These are phyloP conservation scores for Microtus californicus DNA, from an alignment of 2,797 vertebrate species.

Conservation along the genomic window DNA sequence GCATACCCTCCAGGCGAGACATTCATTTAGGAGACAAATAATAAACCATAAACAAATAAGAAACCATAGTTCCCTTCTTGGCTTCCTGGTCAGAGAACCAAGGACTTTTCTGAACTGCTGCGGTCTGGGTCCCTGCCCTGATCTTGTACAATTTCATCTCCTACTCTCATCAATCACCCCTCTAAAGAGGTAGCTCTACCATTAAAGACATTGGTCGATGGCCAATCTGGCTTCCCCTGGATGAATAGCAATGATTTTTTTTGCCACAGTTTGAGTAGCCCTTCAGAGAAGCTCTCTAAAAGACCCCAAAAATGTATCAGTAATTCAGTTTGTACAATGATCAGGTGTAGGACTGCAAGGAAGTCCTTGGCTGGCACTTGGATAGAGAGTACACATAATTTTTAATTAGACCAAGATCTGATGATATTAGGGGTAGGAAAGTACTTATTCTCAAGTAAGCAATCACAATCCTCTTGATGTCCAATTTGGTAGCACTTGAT, in stretches of 20 bases:
- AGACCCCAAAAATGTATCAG: neutral
- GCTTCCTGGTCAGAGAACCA: neutral
- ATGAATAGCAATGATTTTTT: too few relatives aligned
- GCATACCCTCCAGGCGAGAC: neutral
- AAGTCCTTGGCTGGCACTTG: neutral
- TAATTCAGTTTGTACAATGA: neutral
- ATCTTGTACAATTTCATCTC: neutral
- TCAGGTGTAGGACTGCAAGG: neutral
- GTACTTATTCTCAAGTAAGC: neutral
- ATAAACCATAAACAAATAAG: too few relatives aligned
- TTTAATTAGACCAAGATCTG: neutral
- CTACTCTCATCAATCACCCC: neutral
- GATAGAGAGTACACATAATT: neutral
- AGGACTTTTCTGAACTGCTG: neutral
- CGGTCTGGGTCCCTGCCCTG: neutral
- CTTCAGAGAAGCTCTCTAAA: neutral
- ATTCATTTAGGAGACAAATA: neutral
- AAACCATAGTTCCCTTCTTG: neutral
- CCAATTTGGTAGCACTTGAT: conserved; percentile 24
- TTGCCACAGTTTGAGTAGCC: neutral
- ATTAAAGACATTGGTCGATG: neutral
- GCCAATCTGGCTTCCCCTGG: neutral
- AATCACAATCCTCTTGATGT: neutral
- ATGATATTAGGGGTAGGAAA: neutral
- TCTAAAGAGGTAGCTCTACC: neutral